phyloP scores from a whole-genome alignment of 2,797 vertebrate species.

The Babyrousa celebensis region DNA sequence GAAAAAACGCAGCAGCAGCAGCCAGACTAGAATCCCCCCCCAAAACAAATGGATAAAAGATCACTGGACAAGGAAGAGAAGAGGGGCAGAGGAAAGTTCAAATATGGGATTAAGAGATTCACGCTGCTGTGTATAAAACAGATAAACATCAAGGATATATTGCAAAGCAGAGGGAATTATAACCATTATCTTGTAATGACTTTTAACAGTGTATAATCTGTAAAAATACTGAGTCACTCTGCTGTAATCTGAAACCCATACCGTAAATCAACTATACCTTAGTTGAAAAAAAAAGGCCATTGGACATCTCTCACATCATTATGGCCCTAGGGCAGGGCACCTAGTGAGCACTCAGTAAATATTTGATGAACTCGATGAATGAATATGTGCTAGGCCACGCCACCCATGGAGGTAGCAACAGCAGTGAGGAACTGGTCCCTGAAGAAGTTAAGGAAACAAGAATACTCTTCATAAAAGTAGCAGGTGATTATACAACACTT shows the following conservation, averaged over 20 bases:
- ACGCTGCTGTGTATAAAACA: not conserved
- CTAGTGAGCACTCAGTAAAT: not conserved
- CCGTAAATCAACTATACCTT: not conserved
- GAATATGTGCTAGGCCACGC: not conserved
- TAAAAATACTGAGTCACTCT: not conserved
- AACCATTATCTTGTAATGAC: not conserved
- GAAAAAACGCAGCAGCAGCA: not conserved
- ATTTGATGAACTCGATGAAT: not conserved
- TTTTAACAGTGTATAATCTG: not conserved
- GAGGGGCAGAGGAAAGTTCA: not conserved
- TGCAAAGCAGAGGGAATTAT: not conserved
- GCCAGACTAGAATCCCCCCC: not conserved
- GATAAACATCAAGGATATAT: not conserved
- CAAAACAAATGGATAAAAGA: not conserved
- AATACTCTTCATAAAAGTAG: not conserved
- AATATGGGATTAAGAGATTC: not conserved
- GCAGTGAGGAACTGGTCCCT: not conserved
- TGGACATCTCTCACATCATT: not conserved
- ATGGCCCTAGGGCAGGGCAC: not conserved
- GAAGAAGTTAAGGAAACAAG: not conserved
- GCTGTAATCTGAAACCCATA: not conserved
- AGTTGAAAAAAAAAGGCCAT: not conserved
- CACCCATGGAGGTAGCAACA: fast-evolving
- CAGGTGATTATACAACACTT: not conserved
- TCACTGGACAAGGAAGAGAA: not conserved